phyloP scores from a whole-genome alignment of 2,113 vertebrate genomes.

The Colossoma macropomum region DNA sequence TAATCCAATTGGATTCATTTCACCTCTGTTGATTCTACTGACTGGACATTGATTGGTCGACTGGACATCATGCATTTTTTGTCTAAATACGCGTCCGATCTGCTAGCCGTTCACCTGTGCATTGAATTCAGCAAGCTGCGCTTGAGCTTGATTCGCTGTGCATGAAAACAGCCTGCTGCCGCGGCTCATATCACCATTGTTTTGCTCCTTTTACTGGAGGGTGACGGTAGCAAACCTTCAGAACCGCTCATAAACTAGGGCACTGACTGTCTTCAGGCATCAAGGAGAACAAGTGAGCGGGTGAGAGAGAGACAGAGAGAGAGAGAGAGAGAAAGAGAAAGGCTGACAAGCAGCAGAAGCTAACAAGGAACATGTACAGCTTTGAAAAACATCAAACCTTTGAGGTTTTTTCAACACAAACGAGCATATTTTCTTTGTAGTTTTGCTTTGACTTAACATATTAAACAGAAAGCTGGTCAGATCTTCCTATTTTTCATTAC shows the following conservation, averaged over 20 bases:
- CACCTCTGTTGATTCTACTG: not conserved
- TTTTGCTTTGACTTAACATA: too few relatives aligned
- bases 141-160: conserved; percentile 25
- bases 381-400: not conserved
- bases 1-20: too few relatives aligned
- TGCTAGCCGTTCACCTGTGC: not conserved
- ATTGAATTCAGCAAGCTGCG: not conserved
- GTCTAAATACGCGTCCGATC: not conserved
- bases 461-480: too few relatives aligned
- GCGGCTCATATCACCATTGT: conserved; percentile 22
- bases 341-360: not conserved
- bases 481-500: too few relatives aligned
- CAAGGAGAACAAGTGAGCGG: conserved; percentile 33
- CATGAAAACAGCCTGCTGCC: conserved; percentile 28
- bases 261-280: conserved; percentile 71
- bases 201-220: conserved; percentile 42
- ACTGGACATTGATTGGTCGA: not conserved
- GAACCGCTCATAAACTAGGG: conserved; percentile 68
- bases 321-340: conserved; percentile 2
- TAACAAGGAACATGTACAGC: conserved; percentile 7
- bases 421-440: not conserved
- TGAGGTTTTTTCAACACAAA: not conserved
- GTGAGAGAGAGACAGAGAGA: conserved; percentile 2
- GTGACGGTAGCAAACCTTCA: conserved; percentile 67
- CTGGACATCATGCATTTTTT: not conserved